These are phyloP conservation scores for Rhynchophorus ferrugineus DNA, from an alignment of 1,140 invertebrate species.

Conservation along the genomic window DNA sequence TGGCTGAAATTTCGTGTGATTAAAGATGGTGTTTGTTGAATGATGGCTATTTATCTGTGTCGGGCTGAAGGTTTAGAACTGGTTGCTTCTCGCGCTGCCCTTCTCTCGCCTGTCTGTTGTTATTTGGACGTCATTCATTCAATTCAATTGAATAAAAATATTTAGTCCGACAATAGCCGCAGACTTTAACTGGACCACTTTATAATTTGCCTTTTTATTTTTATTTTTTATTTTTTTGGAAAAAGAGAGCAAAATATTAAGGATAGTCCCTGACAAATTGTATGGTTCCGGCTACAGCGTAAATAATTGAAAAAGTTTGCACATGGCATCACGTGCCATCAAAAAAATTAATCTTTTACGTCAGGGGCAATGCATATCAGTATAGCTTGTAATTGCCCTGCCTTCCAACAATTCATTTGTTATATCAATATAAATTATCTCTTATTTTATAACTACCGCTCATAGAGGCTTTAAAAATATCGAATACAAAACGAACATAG, in stretches of 20 bases:
- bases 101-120: constrained; percentile 23
- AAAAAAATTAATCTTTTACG: background rate
- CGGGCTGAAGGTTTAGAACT: constrained; percentile 25
- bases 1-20: constrained; percentile 25
- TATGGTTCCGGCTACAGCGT: constrained; percentile 2
- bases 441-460: too few relatives aligned
- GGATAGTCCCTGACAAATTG: constrained; percentile 1
- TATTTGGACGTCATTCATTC: constrained; percentile 26
- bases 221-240: too few relatives aligned
- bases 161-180: constrained; percentile 21
- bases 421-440: background rate
- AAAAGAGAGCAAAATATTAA: background rate
- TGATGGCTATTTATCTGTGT: constrained; percentile 29
- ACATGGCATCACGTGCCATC: background rate
- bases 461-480: too few relatives aligned
- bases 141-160: constrained; percentile 28
- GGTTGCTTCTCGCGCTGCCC: constrained; percentile 20
- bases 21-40: constrained; percentile 30
- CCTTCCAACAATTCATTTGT: background rate
- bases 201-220: constrained; percentile 13
- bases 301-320: constrained; percentile 5
- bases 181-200: constrained; percentile 11
- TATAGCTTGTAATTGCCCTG: background rate
- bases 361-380: background rate
- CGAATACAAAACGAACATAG: too few relatives aligned